Percentiles rank a stretch among this genome's conserved stretches.
phyloP scores from a whole-genome alignment of 2,797 vertebrate species.

The Pyrrhura leucotis region DNA sequence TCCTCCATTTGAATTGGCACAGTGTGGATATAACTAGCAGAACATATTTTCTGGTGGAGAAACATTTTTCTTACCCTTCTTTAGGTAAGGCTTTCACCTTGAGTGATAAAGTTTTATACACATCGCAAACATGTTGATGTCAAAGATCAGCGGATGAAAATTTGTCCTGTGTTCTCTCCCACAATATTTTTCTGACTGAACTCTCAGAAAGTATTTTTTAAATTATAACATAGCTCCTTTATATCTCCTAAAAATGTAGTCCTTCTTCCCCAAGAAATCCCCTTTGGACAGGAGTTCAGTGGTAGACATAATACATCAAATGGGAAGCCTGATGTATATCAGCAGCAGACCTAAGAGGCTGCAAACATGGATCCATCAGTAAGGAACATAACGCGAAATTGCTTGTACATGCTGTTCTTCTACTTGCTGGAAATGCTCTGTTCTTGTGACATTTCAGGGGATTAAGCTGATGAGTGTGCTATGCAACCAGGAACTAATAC shows the following conservation, averaged over 20 bases:
- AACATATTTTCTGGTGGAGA: neutral
- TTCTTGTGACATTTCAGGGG: slow-evolving; percentile 51
- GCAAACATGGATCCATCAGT: slow-evolving; percentile 21
- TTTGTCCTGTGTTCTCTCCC: neutral
- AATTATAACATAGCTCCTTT: neutral
- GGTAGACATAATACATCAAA: neutral
- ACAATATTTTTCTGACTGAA: neutral
- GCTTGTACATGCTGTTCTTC: slow-evolving; percentile 34
- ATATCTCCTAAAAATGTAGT: neutral
- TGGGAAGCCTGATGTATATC: neutral
- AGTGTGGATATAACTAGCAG: neutral
- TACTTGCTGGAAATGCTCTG: slow-evolving; percentile 10
- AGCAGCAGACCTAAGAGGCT: slow-evolving; percentile 17
- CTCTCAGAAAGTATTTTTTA: neutral
- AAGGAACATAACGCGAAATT: slow-evolving; percentile 46
- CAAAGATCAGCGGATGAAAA: neutral
- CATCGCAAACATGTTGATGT: neutral
- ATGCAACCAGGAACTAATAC: slow-evolving; percentile 15
- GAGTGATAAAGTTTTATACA: neutral
- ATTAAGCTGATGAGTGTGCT: slow-evolving; percentile 58
- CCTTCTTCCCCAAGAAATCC: slow-evolving; percentile 8
- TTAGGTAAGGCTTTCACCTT: neutral
- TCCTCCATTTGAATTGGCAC: neutral
- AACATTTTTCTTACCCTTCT: neutral
- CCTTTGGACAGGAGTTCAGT: neutral